Conservation (phyloP, 2,113 vertebrate genomes). For the Ctenodactylus gundi region DNA sequence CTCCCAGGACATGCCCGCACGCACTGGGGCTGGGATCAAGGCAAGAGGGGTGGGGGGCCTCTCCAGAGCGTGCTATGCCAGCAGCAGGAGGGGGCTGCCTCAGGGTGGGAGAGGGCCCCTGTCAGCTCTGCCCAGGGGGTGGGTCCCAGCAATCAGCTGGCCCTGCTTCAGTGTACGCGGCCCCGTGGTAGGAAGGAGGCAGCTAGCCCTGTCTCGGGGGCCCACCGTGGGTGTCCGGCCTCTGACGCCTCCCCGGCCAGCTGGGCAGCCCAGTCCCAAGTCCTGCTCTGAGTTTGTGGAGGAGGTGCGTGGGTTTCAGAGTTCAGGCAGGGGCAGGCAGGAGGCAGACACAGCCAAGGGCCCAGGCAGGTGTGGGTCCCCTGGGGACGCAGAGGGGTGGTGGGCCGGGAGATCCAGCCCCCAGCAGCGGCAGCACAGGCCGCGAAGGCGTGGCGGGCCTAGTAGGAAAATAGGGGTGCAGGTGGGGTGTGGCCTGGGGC, state of each 20-base stretch:
- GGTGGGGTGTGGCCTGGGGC: too few relatives aligned
- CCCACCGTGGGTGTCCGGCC: too few relatives aligned
- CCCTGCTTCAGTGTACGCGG: neutral
- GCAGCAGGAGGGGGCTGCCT: neutral
- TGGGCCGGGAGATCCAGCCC: too few relatives aligned
- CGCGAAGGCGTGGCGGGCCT: too few relatives aligned
- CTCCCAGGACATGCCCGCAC: fast-evolving
- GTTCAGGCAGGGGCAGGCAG: neutral
- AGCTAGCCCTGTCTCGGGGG: fast-evolving
- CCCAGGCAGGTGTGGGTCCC: neutral
- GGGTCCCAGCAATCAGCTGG: too few relatives aligned
- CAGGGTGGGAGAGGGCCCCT: fast-evolving
- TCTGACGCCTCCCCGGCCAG: fast-evolving
- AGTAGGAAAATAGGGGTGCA: too few relatives aligned
- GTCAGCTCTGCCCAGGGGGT: too few relatives aligned
- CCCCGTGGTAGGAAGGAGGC: neutral
- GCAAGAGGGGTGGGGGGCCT: neutral
- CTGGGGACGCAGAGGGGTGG: neutral
- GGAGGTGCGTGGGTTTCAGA: neutral
- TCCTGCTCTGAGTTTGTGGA: neutral
- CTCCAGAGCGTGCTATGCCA: fast-evolving
- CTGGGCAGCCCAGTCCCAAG: neutral
- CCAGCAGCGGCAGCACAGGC: too few relatives aligned
- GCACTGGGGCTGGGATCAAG: neutral
- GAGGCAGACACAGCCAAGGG: neutral